phyloP scores from a whole-genome alignment of 2,797 vertebrate genomes.

The Coregonus sp. region DNA sequence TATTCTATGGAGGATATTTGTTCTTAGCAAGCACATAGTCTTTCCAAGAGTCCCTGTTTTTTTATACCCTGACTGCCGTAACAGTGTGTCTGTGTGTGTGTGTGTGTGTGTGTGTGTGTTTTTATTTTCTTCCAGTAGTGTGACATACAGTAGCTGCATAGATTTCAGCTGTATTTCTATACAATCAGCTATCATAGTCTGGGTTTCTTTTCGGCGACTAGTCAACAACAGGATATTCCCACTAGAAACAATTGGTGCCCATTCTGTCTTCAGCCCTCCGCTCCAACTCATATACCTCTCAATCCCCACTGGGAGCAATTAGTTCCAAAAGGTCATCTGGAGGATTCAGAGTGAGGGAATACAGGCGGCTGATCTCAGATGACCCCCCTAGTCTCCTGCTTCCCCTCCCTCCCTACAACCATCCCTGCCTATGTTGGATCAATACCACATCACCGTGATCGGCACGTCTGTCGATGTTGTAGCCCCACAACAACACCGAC shows the following conservation, averaged over 20 bases:
- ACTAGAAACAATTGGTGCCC: neutral
- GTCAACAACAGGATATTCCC: conserved; percentile 6
- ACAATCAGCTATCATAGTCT: neutral
- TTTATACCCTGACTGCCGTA: too few relatives aligned
- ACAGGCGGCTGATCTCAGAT: neutral
- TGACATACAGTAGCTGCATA: too few relatives aligned
- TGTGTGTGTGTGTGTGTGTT: too few relatives aligned
- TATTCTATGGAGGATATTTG: conserved; percentile 2
- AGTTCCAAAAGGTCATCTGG: conserved; percentile 13
- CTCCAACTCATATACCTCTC: conserved; percentile 10
- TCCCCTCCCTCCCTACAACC: neutral
- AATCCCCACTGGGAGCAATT: conserved; percentile 15
- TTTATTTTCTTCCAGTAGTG: too few relatives aligned
- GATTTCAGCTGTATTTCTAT: neutral
- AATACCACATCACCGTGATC: conserved; percentile 10
- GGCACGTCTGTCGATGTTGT: neutral
- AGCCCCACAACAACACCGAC: conserved; percentile 13
- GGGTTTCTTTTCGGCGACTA: neutral
- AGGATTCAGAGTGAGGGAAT: conserved; percentile 6
- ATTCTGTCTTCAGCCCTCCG: neutral
- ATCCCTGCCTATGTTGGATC: conserved; percentile 24
- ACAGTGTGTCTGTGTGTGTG: too few relatives aligned
- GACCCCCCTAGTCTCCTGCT: neutral
- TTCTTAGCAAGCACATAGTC: neutral
- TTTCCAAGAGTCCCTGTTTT: too few relatives aligned